Evolutionary conservation across 2,888 invertebrate species (phyloP).

Genomic region (Cosmia trapezina): DNA sequence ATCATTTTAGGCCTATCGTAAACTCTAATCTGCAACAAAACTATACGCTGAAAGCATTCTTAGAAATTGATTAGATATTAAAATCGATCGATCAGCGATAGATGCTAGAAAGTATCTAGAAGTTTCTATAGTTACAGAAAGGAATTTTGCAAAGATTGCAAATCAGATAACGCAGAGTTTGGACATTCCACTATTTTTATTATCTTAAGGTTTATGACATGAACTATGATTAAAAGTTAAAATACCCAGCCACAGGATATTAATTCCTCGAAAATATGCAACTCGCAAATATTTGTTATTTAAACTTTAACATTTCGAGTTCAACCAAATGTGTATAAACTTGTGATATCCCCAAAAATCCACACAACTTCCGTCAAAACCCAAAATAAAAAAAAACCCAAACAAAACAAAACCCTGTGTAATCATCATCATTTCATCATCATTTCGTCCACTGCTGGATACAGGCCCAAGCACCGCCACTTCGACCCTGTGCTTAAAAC

Average conservation of each 20-base stretch:
- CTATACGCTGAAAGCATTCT: conserved; percentile 15
- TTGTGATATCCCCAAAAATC: neutral
- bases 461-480: no score
- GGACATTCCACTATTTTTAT: conserved; percentile 5
- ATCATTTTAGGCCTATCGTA: conserved; percentile 17
- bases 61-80: conserved; percentile 44
- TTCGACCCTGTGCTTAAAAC: no score
- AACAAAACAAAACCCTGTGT: no score
- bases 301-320: neutral
- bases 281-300: neutral
- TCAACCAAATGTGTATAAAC: neutral
- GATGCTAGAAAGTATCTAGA: conserved; percentile 29
- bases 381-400: no score
- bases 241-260: neutral
- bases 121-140: conserved; percentile 7
- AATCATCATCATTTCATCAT: no score
- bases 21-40: conserved; percentile 36
- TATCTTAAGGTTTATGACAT: conserved; percentile 29
- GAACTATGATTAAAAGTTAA: conserved; percentile 14
- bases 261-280: no score
- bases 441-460: no score
- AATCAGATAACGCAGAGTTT: conserved; percentile 23
- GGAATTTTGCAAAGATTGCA: conserved; percentile 6
- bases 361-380: no score
- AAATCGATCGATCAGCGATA: conserved; percentile 26